phyloP scores from a whole-genome alignment of 1,140 invertebrate species.

The Lucilia sericata region DNA sequence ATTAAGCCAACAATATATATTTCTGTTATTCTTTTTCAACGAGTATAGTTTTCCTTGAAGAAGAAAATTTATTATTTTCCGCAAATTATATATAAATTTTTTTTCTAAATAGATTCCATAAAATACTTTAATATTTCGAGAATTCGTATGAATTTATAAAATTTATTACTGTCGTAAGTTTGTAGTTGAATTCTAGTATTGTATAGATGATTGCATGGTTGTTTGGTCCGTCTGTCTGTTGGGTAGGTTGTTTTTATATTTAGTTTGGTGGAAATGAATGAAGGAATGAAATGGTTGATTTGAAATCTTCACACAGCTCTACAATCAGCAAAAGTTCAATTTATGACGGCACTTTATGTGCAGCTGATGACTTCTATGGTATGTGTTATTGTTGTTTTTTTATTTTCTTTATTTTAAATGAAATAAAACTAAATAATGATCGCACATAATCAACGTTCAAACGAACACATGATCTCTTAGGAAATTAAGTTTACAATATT shows the following conservation, averaged over 20 bases:
- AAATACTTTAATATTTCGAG: slow-evolving; percentile 5
- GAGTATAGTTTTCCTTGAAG: background rate
- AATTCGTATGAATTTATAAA: slow-evolving; percentile 17
- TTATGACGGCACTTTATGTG: slow-evolving; percentile 26
- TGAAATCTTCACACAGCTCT: background rate
- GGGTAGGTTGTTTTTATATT: background rate
- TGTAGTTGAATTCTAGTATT: background rate
- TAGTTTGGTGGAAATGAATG: background rate
- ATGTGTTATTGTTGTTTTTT: background rate
- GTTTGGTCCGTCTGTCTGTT: background rate
- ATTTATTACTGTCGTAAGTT: slow-evolving; percentile 16
- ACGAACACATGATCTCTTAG: slow-evolving; percentile 23
- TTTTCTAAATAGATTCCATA: slow-evolving; percentile 6
- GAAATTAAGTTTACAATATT: slow-evolving; percentile 29
- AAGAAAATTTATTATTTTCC: slow-evolving; percentile 6
- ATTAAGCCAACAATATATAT: background rate
- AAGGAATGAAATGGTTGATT: slow-evolving; percentile 35
- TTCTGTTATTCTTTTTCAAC: background rate
- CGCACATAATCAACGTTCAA: slow-evolving; percentile 26
- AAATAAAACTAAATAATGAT: slow-evolving; percentile 30
- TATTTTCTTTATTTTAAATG: background rate
- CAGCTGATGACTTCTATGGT: slow-evolving; percentile 19
- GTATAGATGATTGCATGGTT: background rate
- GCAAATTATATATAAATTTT: background rate
- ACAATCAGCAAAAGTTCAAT: slow-evolving; percentile 27